Evolutionary conservation across 2,888 invertebrate genomes (phyloP).

Genomic region (Balanococcus diminutus): DNA sequence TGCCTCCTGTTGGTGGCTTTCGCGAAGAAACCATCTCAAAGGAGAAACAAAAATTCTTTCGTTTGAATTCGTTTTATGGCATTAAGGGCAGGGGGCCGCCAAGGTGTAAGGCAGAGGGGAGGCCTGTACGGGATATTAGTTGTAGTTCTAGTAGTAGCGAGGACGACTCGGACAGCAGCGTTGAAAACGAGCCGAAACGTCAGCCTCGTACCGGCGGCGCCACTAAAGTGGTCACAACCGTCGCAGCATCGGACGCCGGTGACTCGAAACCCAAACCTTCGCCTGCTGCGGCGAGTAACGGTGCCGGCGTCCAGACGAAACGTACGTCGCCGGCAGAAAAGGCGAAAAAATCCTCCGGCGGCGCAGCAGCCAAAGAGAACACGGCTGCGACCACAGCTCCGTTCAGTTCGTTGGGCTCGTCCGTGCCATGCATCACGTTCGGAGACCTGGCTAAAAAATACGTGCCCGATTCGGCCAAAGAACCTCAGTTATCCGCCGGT

Average conservation of each 20-base stretch:
- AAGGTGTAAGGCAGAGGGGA: conserved; percentile 56
- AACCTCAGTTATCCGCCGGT: not conserved
- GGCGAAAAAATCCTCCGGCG: not conserved
- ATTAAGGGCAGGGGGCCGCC: conserved; percentile 51
- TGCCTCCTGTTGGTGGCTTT: conserved; percentile 61
- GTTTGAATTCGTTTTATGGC: conserved; percentile 60
- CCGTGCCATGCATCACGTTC: conserved; percentile 43
- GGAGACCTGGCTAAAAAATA: conserved; percentile 41
- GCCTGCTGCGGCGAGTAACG: not conserved
- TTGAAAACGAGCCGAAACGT: conserved; percentile 58
- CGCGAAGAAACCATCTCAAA: conserved; percentile 76
- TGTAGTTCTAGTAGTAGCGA: conserved; percentile 57
- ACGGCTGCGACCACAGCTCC: not conserved
- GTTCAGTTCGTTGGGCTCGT: conserved; percentile 43
- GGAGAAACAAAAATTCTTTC: conserved; percentile 87
- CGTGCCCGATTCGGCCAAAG: not conserved
- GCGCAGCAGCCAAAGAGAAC: conserved; percentile 14
- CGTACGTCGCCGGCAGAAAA: not conserved
- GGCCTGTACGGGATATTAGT: conserved; percentile 58
- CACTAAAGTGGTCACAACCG: not conserved
- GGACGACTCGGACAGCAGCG: conserved; percentile 56
- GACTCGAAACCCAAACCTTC: conserved; percentile 23
- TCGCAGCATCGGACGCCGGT: conserved; percentile 6
- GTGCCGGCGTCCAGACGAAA: not conserved
- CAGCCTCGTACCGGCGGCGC: not conserved